Percentiles rank a stretch among this genome's conserved stretches.
Evolutionary conservation across 2,113 vertebrate genomes (phyloP).

Genomic region (Gallinago undulata): DNA sequence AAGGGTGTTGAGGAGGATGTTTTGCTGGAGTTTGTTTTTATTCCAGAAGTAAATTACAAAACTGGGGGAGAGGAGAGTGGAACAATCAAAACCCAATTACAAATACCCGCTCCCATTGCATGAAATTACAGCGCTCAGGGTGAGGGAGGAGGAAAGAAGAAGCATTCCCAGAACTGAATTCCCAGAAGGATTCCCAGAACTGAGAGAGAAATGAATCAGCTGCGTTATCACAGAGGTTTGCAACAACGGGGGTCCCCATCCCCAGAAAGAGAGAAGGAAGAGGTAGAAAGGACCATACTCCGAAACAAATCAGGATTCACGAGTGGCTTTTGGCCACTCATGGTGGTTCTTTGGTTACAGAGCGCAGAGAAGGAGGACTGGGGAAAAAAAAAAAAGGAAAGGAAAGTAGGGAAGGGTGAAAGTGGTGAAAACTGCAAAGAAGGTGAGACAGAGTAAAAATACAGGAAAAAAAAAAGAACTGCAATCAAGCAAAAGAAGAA

Average conservation of each 20-base stretch:
- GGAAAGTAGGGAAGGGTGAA: not conserved
- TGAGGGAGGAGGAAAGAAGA: not conserved
- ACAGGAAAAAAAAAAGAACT: not conserved
- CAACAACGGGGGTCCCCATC: not conserved
- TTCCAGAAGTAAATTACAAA: constrained; percentile 53
- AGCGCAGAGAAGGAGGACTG: not conserved
- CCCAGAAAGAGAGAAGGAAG: not conserved
- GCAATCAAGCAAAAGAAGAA: too few species aligned
- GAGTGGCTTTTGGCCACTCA: not conserved
- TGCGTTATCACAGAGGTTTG: not conserved
- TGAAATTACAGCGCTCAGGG: constrained; percentile 31
- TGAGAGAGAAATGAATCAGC: constrained; percentile 6
- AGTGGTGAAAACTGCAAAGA: not conserved
- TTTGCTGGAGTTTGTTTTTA: constrained; percentile 36
- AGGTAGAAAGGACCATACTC: rapidly evolving
- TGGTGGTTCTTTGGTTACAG: too few species aligned
- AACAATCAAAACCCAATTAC: constrained; percentile 7
- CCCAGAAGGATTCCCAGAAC: not conserved
- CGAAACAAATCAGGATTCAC: rapidly evolving
- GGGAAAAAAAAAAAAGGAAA: not conserved
- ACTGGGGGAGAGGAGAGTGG: not conserved
- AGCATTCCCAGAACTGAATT: not conserved
- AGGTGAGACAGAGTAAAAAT: not conserved
- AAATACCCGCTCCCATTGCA: constrained; percentile 39
- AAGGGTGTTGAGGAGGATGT: constrained; percentile 33